Evolutionary conservation across 1,140 invertebrate species (phyloP).

Genomic region (Venturia canescens): DNA sequence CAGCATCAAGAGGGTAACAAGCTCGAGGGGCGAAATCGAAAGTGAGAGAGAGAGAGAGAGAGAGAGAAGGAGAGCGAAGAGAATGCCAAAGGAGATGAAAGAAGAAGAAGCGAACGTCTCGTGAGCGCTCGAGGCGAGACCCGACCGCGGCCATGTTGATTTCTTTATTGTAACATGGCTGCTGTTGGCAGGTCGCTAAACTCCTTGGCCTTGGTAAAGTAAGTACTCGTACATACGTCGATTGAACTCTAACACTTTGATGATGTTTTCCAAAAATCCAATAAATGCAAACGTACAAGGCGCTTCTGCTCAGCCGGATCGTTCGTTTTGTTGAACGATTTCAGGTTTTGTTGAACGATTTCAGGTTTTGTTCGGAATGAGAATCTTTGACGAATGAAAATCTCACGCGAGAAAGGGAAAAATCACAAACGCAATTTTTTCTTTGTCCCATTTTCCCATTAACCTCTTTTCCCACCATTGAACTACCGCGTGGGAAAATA

Average conservation of each 20-base stretch:
- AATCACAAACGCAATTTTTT: too few species aligned
- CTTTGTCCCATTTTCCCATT: too few species aligned
- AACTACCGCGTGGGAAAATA: too few species aligned
- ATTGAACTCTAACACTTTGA: neutral
- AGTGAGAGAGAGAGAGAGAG: conserved; percentile 59
- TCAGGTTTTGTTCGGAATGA: neutral
- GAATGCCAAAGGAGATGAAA: conserved; percentile 45
- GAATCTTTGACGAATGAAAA: neutral
- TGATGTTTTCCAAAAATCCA: conserved; percentile 23
- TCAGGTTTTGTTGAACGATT: neutral
- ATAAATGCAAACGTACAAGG: conserved; percentile 40
- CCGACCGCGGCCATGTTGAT: conserved; percentile 65
- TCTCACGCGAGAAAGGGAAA: too few species aligned
- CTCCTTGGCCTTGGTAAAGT: conserved; percentile 67
- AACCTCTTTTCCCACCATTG: too few species aligned
- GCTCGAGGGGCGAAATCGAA: conserved; percentile 69
- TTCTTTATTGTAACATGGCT: conserved; percentile 74
- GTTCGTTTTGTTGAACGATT: conserved; percentile 31
- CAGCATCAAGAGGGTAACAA: conserved; percentile 66
- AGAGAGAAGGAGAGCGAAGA: neutral
- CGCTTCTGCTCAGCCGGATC: conserved; percentile 32
- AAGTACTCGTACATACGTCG: conserved; percentile 42
- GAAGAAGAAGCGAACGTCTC: conserved; percentile 37
- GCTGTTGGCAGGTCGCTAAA: conserved; percentile 73
- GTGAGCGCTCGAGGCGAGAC: conserved; percentile 32